A percentile compares a stretch with the other conserved stretches of the same genome.
phyloP scores from a whole-genome alignment of 2,888 invertebrate species.

The Aphrophora alni region DNA sequence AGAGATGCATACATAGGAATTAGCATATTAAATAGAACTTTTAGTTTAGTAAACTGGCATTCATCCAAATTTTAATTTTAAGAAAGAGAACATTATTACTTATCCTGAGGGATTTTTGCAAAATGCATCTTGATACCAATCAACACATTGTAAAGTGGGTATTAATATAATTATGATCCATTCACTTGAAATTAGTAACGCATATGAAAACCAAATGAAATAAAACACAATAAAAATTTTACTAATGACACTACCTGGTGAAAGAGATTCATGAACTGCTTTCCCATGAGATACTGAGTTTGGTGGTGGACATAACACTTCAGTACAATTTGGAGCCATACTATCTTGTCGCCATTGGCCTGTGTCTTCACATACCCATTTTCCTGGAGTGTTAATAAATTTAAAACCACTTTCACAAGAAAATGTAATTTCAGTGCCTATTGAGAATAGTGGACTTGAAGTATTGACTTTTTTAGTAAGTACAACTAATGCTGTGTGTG shows the following conservation, averaged over 20 bases:
- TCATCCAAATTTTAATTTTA: too few relatives aligned
- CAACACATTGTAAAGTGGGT: too few relatives aligned
- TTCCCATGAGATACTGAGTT: neutral
- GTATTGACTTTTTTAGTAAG: neutral
- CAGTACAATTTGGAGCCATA: neutral
- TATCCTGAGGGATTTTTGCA: too few relatives aligned
- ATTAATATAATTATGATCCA: too few relatives aligned
- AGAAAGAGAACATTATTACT: too few relatives aligned
- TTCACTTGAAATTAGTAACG: too few relatives aligned
- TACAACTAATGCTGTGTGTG: neutral
- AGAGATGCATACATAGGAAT: too few relatives aligned
- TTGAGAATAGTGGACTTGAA: neutral
- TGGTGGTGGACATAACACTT: neutral
- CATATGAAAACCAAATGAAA: too few relatives aligned
- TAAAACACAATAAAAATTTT: too few relatives aligned
- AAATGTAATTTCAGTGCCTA: neutral
- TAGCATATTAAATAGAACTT: too few relatives aligned
- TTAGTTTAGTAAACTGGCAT: too few relatives aligned
- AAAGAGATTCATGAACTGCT: neutral
- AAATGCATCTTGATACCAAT: too few relatives aligned
- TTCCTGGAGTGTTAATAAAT: neutral
- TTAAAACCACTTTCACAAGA: neutral
- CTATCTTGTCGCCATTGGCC: neutral
- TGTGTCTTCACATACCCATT: neutral
- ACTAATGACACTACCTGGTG: neutral